Conservation (phyloP, 2,888 invertebrate genomes). For the Furcula furcula region DNA sequence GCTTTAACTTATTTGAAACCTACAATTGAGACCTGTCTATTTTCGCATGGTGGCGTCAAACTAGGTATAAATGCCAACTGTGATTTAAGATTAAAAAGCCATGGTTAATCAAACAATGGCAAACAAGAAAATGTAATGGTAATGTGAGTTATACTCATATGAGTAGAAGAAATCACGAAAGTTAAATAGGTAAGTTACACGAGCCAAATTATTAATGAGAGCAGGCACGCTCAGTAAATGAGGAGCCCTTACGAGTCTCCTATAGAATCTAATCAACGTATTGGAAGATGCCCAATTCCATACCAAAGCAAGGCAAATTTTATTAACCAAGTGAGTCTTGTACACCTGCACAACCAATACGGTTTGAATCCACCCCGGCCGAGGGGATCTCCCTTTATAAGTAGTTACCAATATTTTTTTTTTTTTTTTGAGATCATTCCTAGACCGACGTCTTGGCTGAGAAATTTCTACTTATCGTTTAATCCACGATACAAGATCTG, state of each 20-base stretch:
- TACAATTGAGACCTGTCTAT: background rate
- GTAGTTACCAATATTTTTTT: too few species aligned
- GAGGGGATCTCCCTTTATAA: too few species aligned
- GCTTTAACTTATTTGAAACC: background rate
- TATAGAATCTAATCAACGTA: too few species aligned
- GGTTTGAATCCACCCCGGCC: too few species aligned
- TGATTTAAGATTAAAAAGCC: background rate
- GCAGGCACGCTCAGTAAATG: too few species aligned
- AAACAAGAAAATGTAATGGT: background rate
- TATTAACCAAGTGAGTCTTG: background rate
- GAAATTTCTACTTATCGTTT: too few species aligned
- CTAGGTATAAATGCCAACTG: background rate
- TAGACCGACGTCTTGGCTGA: too few species aligned
- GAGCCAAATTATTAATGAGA: background rate
- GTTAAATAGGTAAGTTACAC: background rate
- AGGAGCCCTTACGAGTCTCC: too few species aligned
- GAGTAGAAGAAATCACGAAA: background rate
- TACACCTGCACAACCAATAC: too few species aligned
- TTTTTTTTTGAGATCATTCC: too few species aligned
- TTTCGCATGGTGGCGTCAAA: background rate
- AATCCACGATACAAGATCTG: too few species aligned
- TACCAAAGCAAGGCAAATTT: background rate
- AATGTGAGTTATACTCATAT: background rate
- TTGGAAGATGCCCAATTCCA: too few species aligned
- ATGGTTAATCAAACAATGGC: background rate